Evolutionary conservation across 1,140 invertebrate species (phyloP).

Genomic region (Leptoteleia sp.): DNA sequence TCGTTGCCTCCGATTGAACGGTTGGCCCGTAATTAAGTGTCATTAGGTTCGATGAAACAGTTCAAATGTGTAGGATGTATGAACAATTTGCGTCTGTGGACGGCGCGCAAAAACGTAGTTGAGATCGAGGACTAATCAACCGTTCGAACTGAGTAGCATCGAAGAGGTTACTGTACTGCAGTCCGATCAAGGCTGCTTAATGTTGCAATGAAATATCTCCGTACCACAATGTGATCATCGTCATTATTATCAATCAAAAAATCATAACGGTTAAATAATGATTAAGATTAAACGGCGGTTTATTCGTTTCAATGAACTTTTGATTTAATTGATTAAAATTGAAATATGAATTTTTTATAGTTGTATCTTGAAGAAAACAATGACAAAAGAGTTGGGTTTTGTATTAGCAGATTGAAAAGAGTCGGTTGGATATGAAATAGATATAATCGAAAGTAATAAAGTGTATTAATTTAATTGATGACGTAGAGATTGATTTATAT

Average conservation of each 20-base stretch:
- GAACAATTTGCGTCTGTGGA: neutral
- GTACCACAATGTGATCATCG: neutral
- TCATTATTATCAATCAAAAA: constrained; percentile 6
- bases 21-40: constrained; percentile 1
- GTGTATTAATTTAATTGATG: too few relatives aligned
- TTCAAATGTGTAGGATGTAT: constrained; percentile 11
- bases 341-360: too few relatives aligned
- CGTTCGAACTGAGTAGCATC: constrained; percentile 24
- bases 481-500: too few relatives aligned
- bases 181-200: constrained; percentile 33
- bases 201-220: constrained; percentile 20
- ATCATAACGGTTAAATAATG: neutral
- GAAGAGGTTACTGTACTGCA: constrained; percentile 39
- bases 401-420: too few relatives aligned
- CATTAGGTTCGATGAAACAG: constrained; percentile 4
- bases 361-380: too few relatives aligned
- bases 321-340: too few relatives aligned
- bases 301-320: too few relatives aligned
- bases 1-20: neutral
- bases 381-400: too few relatives aligned
- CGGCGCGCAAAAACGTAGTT: constrained; percentile 17
- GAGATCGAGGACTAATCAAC: constrained; percentile 20
- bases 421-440: too few relatives aligned
- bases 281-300: neutral
- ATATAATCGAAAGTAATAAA: too few relatives aligned